Evolutionary conservation across 2,113 vertebrate genomes (phyloP).

Genomic region (Ursus arctos): DNA sequence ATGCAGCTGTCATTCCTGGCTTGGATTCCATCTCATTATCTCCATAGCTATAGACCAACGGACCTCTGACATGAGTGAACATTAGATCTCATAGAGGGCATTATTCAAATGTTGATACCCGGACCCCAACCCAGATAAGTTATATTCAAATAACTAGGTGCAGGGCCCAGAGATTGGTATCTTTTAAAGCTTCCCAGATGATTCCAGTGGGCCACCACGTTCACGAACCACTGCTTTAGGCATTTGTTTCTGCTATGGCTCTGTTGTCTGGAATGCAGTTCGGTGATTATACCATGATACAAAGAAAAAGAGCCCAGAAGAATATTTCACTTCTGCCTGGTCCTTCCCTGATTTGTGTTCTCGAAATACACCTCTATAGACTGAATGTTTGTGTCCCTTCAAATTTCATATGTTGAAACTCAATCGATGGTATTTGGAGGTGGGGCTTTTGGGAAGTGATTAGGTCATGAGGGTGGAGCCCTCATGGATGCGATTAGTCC

Average conservation of each 20-base stretch:
- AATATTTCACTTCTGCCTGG: not conserved
- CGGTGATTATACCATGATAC: not conserved
- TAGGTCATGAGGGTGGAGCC: not conserved
- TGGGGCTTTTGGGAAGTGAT: not conserved
- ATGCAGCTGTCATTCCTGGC: not conserved
- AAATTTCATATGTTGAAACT: not conserved
- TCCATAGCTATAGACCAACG: not conserved
- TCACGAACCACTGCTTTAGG: not conserved
- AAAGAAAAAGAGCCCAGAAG: not conserved
- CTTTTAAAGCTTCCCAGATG: not conserved
- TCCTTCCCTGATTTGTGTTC: not conserved
- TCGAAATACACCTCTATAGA: not conserved
- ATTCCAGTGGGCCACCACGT: not conserved
- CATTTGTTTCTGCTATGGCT: not conserved
- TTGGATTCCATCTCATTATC: not conserved
- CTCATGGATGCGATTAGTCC: not conserved
- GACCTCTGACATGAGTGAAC: not conserved
- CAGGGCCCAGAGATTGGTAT: too few relatives aligned
- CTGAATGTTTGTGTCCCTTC: not conserved
- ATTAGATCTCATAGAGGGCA: not conserved
- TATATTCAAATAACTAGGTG: not conserved
- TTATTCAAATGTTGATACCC: not conserved
- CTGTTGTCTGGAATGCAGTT: not conserved
- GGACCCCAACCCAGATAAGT: not conserved
- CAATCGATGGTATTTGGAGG: not conserved